Evolutionary conservation across 2,113 vertebrate species (phyloP).

Genomic region (Clarias batrachus): DNA sequence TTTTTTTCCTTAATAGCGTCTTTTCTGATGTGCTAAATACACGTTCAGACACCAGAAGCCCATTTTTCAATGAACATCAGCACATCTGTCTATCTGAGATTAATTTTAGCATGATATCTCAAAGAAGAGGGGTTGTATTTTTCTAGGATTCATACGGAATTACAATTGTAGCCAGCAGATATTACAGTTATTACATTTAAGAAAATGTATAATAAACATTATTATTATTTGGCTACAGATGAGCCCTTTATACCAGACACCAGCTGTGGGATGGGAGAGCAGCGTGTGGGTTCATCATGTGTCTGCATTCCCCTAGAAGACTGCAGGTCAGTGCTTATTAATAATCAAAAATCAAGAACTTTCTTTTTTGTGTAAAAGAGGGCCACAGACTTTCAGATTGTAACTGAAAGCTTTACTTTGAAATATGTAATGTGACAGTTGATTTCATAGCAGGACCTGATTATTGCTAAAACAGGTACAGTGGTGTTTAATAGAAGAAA

Average conservation of each 20-base stretch:
- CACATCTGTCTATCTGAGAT: background rate
- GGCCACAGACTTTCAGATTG: background rate
- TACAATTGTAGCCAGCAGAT: background rate
- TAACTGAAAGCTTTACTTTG: background rate
- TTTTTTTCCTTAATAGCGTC: background rate
- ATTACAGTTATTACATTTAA: background rate
- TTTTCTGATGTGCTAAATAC: background rate
- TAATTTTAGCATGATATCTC: background rate
- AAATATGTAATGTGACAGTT: background rate
- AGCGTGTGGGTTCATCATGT: slow-evolving; percentile 70
- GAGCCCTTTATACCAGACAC: slow-evolving; percentile 64
- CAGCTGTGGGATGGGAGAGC: slow-evolving; percentile 77
- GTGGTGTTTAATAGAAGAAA: background rate
- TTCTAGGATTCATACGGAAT: background rate
- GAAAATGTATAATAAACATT: background rate
- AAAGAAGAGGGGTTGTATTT: background rate
- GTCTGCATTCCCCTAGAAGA: slow-evolving; percentile 79
- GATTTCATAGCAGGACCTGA: background rate
- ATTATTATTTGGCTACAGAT: slow-evolving; percentile 54
- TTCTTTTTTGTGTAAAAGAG: background rate
- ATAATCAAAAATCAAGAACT: background rate
- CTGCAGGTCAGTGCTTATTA: slow-evolving; percentile 74
- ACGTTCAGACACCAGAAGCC: background rate
- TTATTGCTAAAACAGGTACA: background rate
- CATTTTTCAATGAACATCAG: background rate